Percentiles rank a stretch among this genome's conserved stretches.
Conservation (phyloP, 1,140 invertebrate species). For the Lethocerus indicus region DNA sequence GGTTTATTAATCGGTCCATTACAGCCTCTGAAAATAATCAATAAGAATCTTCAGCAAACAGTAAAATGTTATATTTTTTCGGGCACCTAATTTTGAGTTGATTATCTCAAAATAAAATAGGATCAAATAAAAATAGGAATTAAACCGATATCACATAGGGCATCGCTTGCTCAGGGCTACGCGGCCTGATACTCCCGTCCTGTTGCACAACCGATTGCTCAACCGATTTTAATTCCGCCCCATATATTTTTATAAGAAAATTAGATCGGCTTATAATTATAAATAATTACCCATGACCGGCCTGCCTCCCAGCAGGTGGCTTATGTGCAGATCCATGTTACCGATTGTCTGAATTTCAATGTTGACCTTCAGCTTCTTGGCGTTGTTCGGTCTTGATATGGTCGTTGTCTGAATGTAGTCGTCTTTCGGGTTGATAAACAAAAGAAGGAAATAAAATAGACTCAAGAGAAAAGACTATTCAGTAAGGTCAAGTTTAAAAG, state of each 20-base stretch:
- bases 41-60: background rate
- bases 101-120: too few relatives aligned
- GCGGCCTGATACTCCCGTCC: too few relatives aligned
- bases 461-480: too few relatives aligned
- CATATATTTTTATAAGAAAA: background rate
- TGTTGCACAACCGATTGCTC: too few relatives aligned
- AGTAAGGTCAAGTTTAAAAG: too few relatives aligned
- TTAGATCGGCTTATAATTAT: background rate
- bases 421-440: too few relatives aligned
- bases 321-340: slow-evolving; percentile 57
- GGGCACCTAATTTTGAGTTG: too few relatives aligned
- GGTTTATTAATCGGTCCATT: slow-evolving; percentile 49
- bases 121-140: background rate
- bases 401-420: slow-evolving; percentile 46
- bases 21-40: slow-evolving; percentile 34
- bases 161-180: too few relatives aligned
- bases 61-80: too few relatives aligned
- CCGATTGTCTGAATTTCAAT: slow-evolving; percentile 53
- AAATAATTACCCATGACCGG: slow-evolving; percentile 35
- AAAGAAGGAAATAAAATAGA: too few relatives aligned
- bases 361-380: slow-evolving; percentile 36
- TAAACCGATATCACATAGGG: too few relatives aligned
- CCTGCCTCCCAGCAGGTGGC: slow-evolving; percentile 45
- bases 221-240: background rate
- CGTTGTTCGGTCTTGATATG: slow-evolving; percentile 30